A percentile compares a stretch with the other conserved stretches of the same genome.
These are phyloP conservation scores for Onychomys arenicola DNA, from an alignment of 2,797 vertebrate species.

Conservation along the genomic window DNA sequence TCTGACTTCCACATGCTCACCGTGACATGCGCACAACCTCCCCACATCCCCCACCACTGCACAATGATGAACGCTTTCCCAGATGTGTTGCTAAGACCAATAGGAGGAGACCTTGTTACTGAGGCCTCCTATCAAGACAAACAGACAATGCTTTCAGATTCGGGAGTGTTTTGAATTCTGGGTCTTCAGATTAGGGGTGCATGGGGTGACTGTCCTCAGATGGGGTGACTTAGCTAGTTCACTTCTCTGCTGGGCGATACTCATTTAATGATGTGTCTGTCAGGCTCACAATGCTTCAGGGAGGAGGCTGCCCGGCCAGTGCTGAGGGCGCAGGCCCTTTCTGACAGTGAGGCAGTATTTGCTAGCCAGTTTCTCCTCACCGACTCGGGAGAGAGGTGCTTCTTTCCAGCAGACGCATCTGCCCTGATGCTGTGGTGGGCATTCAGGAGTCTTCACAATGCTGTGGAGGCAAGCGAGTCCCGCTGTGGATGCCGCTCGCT, in stretches of 20 bases:
- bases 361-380: background rate
- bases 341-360: background rate
- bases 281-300: background rate
- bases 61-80: background rate
- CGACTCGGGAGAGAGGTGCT: slow-evolving; percentile 10
- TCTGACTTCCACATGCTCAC: background rate
- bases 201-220: background rate
- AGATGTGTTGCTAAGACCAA: background rate
- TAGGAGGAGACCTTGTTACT: background rate
- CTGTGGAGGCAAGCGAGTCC: background rate
- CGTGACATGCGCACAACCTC: rapidly evolving
- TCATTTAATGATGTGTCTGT: background rate
- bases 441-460: background rate
- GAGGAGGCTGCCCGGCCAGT: background rate
- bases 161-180: background rate
- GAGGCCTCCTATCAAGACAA: background rate
- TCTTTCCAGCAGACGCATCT: background rate
- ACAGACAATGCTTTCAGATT: background rate
- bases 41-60: background rate
- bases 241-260: background rate
- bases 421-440: background rate
- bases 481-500: background rate
- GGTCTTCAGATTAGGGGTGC: background rate
- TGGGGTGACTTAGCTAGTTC: background rate
- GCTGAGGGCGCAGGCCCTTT: background rate